These are phyloP conservation scores for Ctenosaura bakeri DNA, from an alignment of 2,797 vertebrate genomes.

Conservation along the genomic window DNA sequence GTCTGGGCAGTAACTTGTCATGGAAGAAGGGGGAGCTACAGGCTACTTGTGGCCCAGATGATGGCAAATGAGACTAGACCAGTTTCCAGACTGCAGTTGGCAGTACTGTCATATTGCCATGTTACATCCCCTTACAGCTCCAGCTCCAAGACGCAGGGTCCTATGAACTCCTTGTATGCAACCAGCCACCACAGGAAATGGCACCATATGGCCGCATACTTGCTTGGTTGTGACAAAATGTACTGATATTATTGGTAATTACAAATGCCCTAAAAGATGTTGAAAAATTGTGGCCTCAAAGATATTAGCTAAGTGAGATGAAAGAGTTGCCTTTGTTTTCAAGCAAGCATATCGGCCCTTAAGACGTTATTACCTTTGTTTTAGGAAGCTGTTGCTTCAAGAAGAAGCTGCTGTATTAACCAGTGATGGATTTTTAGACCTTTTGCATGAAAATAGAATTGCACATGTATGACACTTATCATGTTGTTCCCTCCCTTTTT, in stretches of 20 bases:
- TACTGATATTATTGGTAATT: background rate
- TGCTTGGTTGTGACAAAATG: background rate
- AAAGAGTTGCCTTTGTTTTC: background rate
- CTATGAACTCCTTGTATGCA: background rate
- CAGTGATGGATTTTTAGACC: background rate
- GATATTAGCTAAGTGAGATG: background rate
- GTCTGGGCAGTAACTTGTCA: background rate
- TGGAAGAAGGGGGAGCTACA: background rate
- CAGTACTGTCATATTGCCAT: background rate
- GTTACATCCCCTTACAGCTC: background rate
- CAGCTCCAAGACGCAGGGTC: background rate
- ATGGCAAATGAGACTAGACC: background rate
- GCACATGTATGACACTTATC: constrained; percentile 28
- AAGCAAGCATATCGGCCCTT: background rate
- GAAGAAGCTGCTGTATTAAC: background rate
- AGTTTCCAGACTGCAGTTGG: background rate
- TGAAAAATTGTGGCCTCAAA: too few species aligned
- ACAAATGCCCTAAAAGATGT: background rate
- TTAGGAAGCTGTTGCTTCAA: too few species aligned
- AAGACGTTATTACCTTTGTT: background rate
- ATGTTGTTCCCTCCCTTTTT: constrained; percentile 61
- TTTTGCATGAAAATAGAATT: background rate
- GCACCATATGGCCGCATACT: background rate
- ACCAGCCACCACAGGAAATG: background rate
- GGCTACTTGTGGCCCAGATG: background rate